Conservation (phyloP, 2,113 vertebrate genomes). For the Takifugu bimaculatus region DNA sequence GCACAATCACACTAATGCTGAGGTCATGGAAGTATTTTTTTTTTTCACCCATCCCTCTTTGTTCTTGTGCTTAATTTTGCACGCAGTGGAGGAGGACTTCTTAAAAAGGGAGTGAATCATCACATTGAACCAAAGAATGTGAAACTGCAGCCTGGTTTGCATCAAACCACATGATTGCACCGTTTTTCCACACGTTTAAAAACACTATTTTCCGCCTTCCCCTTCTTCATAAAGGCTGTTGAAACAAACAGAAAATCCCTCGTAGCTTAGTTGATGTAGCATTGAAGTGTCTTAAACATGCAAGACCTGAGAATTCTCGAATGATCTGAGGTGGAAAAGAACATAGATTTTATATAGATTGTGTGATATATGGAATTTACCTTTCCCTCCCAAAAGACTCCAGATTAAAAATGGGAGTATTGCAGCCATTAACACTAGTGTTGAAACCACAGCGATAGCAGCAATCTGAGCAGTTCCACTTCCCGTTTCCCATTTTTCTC, state of each 20-base stretch:
- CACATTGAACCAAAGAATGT: slow-evolving; percentile 40
- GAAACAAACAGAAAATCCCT: not conserved
- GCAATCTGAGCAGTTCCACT: not conserved
- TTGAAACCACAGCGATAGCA: slow-evolving; percentile 25
- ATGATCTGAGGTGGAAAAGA: not conserved
- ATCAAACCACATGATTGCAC: slow-evolving; percentile 39
- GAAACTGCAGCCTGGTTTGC: slow-evolving; percentile 56
- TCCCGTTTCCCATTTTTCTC: not conserved
- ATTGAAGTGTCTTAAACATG: no score
- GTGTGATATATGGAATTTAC: not conserved
- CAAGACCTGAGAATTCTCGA: no score
- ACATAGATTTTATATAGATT: not conserved
- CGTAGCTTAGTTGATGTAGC: no score
- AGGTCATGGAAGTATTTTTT: slow-evolving; percentile 12
- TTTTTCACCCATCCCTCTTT: slow-evolving; percentile 30
- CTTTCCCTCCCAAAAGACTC: slow-evolving; percentile 31
- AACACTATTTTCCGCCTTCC: slow-evolving; percentile 6
- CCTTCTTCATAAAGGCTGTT: not conserved
- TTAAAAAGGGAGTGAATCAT: slow-evolving; percentile 49
- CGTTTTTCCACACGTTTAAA: slow-evolving; percentile 46
- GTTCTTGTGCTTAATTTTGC: slow-evolving; percentile 35
- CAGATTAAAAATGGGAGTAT: slow-evolving; percentile 27
- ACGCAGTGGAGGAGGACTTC: slow-evolving; percentile 13
- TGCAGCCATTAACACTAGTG: slow-evolving; percentile 19
- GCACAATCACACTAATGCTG: not conserved